These are phyloP conservation scores for Eudasyphora cyanicolor DNA, from an alignment of 2,888 invertebrate genomes.

Conservation along the genomic window DNA sequence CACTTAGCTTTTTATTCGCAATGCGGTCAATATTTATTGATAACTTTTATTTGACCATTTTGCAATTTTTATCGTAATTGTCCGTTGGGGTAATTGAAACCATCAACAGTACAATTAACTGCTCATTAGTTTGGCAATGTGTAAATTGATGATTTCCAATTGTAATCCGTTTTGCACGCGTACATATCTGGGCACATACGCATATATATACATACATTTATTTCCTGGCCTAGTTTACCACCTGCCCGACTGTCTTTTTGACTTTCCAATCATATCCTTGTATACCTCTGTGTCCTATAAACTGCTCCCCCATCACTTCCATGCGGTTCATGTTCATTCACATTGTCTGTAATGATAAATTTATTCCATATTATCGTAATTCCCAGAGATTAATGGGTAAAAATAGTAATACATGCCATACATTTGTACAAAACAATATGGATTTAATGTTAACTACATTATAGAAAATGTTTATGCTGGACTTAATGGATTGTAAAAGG, in stretches of 20 bases:
- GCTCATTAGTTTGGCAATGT: constrained; percentile 36
- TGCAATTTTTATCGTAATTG: not conserved
- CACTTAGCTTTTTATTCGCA: not conserved
- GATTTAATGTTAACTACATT: not conserved
- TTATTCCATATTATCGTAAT: not conserved
- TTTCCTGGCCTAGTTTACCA: not conserved
- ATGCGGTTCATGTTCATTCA: not conserved
- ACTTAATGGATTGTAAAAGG: not conserved
- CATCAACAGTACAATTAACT: constrained; percentile 47
- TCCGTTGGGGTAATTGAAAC: constrained; percentile 5
- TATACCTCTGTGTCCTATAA: too few species aligned
- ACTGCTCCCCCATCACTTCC: not conserved
- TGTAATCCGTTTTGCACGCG: constrained; percentile 6
- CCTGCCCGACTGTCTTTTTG: not conserved
- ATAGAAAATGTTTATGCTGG: not conserved
- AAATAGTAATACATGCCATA: not conserved
- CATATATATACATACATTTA: too few species aligned
- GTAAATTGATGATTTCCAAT: constrained; percentile 19
- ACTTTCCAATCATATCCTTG: not conserved
- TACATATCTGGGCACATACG: not conserved
- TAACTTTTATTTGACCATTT: not conserved
- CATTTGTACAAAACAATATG: constrained; percentile 1
- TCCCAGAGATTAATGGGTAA: not conserved
- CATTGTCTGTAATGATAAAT: not conserved
- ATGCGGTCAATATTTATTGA: not conserved